phyloP scores from a whole-genome alignment of 2,888 invertebrate species.

The Andrena bucephala region DNA sequence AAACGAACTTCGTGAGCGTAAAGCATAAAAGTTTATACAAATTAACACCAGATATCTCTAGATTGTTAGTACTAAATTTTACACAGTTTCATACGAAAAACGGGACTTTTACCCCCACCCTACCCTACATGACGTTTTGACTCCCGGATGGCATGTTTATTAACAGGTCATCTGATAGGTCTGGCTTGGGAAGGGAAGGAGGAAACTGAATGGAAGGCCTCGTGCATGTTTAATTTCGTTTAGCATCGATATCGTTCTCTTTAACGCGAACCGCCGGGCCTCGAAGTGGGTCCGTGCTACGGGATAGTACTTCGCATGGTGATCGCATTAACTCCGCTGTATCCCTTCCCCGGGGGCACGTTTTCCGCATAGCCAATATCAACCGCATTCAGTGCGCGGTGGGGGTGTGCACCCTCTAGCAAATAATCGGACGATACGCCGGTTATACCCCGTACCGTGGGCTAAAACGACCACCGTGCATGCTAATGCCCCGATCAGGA shows the following conservation, averaged over 20 bases:
- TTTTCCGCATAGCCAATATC: constrained; percentile 81
- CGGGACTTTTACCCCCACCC: no score
- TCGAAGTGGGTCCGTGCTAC: constrained; percentile 47
- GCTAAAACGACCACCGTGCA: constrained; percentile 73
- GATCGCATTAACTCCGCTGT: constrained; percentile 75
- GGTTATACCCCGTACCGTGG: constrained; percentile 61
- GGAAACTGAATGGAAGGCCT: not conserved
- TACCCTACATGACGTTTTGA: not conserved
- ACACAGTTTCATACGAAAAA: no score
- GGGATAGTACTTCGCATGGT: constrained; percentile 67
- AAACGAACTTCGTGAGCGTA: no score
- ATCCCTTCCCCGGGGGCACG: constrained; percentile 73
- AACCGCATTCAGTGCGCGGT: constrained; percentile 59
- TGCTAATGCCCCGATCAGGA: constrained; percentile 67
- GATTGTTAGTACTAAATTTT: no score
- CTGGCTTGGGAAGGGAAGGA: not conserved
- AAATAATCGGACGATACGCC: constrained; percentile 80
- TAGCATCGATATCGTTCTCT: constrained; percentile 35
- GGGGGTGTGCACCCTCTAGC: constrained; percentile 69
- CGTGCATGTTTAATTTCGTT: constrained; percentile 53
- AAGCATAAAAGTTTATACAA: no score
- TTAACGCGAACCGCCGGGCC: constrained; percentile 49
- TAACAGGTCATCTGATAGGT: not conserved
- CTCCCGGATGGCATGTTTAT: not conserved
- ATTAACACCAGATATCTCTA: no score